Conservation (phyloP, 2,113 vertebrate species). For the Galeopterus variegatus region DNA sequence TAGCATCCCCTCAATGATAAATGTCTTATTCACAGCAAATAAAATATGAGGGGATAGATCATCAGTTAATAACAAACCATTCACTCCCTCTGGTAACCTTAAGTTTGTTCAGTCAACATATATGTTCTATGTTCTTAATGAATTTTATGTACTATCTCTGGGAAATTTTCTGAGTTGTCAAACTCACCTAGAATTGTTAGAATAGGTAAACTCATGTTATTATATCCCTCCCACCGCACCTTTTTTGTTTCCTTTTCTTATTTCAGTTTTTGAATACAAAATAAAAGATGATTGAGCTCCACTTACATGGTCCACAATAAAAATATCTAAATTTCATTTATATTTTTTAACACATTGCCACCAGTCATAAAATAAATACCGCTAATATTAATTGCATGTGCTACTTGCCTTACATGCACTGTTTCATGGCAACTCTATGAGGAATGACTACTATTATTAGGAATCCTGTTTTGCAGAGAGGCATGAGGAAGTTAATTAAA, state of each 20-base stretch:
- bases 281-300: conserved; percentile 23
- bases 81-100: background rate
- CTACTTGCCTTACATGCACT: background rate
- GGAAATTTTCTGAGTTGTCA: background rate
- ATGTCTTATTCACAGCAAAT: background rate
- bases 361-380: background rate
- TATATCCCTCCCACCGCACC: rapidly evolving
- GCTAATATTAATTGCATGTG: background rate
- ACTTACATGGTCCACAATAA: background rate
- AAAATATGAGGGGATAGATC: background rate
- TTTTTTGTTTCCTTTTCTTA: background rate
- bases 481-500: background rate
- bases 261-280: background rate
- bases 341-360: background rate
- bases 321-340: background rate
- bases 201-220: background rate
- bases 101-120: background rate
- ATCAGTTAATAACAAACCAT: background rate
- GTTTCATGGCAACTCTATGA: background rate
- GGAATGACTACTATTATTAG: background rate
- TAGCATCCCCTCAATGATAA: background rate
- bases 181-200: background rate
- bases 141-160: background rate
- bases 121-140: background rate
- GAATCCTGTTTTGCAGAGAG: background rate